Evolutionary conservation across 2,888 invertebrate genomes (phyloP), one percentile per base, ranked within the genome.

Genomic region (Dryomyza anilis): DNA sequence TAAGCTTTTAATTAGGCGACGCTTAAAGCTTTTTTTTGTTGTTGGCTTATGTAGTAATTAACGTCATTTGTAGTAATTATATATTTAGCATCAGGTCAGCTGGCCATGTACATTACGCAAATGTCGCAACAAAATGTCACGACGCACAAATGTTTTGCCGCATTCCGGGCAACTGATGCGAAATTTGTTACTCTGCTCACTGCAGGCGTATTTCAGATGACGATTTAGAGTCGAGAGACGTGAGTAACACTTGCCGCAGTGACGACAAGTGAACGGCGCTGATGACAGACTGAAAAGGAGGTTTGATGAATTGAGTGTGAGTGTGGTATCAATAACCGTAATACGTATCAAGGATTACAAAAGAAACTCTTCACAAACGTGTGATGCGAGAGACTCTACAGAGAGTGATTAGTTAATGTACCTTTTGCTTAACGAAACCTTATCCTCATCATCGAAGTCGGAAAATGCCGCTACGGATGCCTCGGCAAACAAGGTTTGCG

Each of bases 101-200:
- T 25, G 10, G 16, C 30, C 30, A 52, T 64, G 58, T 25, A 52
- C 10, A 4, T 43, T 52, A 12, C 52, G 39, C n/a, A 29, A 7
- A 25, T 64, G 64, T 5, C 50, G 43, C 52, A 58, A 5, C 5
- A 64, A 43, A 10, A 12, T 21, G 21, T 58, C 27, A 4, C 14
- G 50, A 3, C 48, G 36, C 7, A 14, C 25, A 16, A 58, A 64
- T 8, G 16, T 21, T 8, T 59, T 59, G 27, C 43, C 39, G 21
- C 66, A 66, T 21, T 58, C 29, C 33, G 33, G 39, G 27, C 66
- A 66, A 14, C 23, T 25, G 29, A 55, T 58, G 6, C 46, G 53
- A 68, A 76, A 77, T 12, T 71, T 66, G 53, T 74, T 77, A 25
- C 71, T 68, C 63, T 76, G 74, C 62, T 76, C 73, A 58, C 70